Evolutionary conservation across 2,888 invertebrate genomes (phyloP).

Genomic region (Argyra leucocephala): DNA sequence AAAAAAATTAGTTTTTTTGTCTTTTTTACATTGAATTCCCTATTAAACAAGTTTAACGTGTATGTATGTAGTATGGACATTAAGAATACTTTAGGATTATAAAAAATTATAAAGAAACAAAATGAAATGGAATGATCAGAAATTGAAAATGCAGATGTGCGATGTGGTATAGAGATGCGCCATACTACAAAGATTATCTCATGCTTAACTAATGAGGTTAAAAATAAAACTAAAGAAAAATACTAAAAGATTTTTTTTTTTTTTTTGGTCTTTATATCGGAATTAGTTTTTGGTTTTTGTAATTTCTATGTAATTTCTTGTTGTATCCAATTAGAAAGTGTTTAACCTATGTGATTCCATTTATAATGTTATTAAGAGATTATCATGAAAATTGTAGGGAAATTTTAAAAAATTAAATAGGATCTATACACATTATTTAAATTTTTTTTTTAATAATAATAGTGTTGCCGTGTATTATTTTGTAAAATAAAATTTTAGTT

Average conservation of each 20-base stretch:
- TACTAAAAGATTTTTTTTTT: background rate
- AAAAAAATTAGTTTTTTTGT: too few species aligned
- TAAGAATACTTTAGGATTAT: too few species aligned
- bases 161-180: background rate
- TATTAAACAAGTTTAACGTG: background rate
- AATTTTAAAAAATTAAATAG: background rate
- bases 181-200: background rate
- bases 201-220: slow-evolving; percentile 3
- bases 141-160: background rate
- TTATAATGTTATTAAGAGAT: slow-evolving; percentile 1
- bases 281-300: background rate
- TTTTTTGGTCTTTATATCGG: too few species aligned
- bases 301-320: background rate
- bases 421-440: background rate
- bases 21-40: background rate
- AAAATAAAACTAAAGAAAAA: background rate
- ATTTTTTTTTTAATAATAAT: background rate
- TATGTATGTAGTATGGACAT: too few species aligned
- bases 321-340: background rate
- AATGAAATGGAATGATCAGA: too few species aligned
- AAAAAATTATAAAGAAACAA: too few species aligned
- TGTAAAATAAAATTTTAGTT: too few species aligned
- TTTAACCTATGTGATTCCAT: background rate
- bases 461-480: background rate
- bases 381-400: background rate